Evolutionary conservation across 2,888 invertebrate genomes (phyloP).

Genomic region (Ligdia adustata): DNA sequence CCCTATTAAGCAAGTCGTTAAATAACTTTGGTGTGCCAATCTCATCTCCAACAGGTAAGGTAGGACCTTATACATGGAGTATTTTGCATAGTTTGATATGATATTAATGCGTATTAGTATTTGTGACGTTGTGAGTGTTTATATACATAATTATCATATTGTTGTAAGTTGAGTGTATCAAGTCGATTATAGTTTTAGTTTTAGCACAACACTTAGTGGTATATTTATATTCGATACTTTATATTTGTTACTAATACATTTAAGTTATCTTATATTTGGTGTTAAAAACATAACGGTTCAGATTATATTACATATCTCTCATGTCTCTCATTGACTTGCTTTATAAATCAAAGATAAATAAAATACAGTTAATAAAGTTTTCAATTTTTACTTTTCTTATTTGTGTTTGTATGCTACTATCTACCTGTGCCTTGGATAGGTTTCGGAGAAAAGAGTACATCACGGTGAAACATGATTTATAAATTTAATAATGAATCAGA

Average conservation of each 20-base stretch:
- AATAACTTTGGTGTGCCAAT: constrained; percentile 3
- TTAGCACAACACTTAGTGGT: constrained; percentile 4
- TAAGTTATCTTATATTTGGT: constrained; percentile 12
- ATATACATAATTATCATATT: background rate
- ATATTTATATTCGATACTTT: constrained; percentile 8
- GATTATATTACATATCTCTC: constrained; percentile 21
- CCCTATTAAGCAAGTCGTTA: too few relatives aligned
- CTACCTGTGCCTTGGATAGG: too few relatives aligned
- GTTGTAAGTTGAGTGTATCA: background rate
- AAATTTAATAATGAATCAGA: too few relatives aligned
- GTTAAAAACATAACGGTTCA: constrained; percentile 18
- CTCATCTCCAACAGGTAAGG: constrained; percentile 6
- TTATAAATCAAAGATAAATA: constrained; percentile 13
- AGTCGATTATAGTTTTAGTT: constrained; percentile 1
- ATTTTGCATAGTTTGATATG: constrained; percentile 11
- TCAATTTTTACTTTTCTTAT: too few relatives aligned
- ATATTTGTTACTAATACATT: constrained; percentile 8
- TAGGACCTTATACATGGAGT: constrained; percentile 13
- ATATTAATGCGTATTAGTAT: constrained; percentile 16
- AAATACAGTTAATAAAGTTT: background rate
- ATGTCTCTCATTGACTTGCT: constrained; percentile 6
- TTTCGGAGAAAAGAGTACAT: too few relatives aligned
- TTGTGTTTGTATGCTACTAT: too few relatives aligned
- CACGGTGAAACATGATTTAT: too few relatives aligned
- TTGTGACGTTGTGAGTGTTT: constrained; percentile 14